Conservation (phyloP, 2,797 vertebrate genomes). For the Sebastes matsubarae region DNA sequence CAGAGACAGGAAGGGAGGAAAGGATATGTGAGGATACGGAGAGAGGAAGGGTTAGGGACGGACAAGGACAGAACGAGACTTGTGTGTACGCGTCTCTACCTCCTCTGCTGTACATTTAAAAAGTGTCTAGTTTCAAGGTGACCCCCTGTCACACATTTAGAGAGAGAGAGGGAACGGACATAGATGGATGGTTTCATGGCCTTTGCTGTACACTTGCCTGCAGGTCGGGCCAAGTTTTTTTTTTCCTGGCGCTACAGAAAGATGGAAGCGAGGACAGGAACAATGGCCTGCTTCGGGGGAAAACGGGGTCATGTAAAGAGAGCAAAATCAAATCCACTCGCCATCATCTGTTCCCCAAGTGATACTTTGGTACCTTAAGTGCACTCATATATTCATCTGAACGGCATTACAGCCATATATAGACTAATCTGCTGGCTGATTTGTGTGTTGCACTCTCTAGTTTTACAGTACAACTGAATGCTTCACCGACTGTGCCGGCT, state of each 20-base stretch:
- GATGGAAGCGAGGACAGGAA: constrained; percentile 11
- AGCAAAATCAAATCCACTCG: constrained; percentile 18
- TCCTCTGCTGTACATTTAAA: constrained; percentile 44
- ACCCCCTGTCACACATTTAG: constrained; percentile 57
- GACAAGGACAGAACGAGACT: constrained; percentile 43
- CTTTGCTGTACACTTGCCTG: constrained; percentile 42
- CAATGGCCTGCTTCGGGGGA: constrained; percentile 9
- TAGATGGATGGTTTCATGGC: constrained; percentile 65
- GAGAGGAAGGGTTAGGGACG: constrained; percentile 28
- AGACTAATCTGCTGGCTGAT: neutral
- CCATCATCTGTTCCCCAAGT: neutral
- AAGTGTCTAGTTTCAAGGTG: constrained; percentile 66
- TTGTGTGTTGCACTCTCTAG: neutral
- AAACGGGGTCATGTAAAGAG: constrained; percentile 18
- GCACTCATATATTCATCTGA: constrained; percentile 7
- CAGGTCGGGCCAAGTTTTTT: constrained; percentile 40
- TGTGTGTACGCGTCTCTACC: constrained; percentile 7
- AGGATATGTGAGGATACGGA: constrained; percentile 36
- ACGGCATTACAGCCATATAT: neutral
- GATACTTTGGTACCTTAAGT: neutral
- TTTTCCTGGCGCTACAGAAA: neutral
- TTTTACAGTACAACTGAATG: neutral
- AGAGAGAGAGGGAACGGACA: constrained; percentile 36
- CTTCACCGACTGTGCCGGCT: neutral
- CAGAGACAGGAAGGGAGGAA: constrained; percentile 22